Conservation (phyloP, 2,113 vertebrate species). For the Erpornis zantholeuca region DNA sequence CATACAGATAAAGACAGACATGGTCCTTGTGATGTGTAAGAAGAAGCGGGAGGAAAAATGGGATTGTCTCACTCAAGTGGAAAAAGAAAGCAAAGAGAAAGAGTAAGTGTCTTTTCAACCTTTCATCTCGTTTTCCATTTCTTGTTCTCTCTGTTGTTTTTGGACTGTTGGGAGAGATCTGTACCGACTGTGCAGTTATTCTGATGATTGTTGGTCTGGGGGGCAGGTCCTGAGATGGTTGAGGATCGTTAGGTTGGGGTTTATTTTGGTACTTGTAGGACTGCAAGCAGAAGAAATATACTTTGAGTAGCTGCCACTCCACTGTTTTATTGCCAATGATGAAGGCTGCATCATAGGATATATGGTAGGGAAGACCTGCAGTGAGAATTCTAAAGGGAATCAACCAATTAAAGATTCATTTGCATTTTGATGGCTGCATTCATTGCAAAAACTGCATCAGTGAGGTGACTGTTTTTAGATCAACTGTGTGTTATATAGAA, state of each 20-base stretch:
- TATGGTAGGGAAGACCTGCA: background rate
- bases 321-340: background rate
- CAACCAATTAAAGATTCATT: background rate
- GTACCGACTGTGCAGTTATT: background rate
- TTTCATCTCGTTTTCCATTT: background rate
- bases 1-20: slow-evolving; percentile 91
- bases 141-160: background rate
- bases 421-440: background rate
- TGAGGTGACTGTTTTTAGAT: background rate
- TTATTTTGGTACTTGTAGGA: background rate
- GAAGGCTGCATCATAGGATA: background rate
- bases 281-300: background rate
- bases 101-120: slow-evolving; percentile 79
- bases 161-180: background rate
- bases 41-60: slow-evolving; percentile 89
- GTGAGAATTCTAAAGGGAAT: background rate
- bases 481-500: background rate
- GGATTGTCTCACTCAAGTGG: slow-evolving; percentile 93
- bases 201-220: background rate
- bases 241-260: background rate
- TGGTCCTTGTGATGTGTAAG: slow-evolving; percentile 89
- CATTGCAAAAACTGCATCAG: background rate
- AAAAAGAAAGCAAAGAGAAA: slow-evolving; percentile 93
- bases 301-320: background rate
- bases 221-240: background rate